phyloP scores from a whole-genome alignment of 2,797 vertebrate genomes.

The Chaunax sp. region DNA sequence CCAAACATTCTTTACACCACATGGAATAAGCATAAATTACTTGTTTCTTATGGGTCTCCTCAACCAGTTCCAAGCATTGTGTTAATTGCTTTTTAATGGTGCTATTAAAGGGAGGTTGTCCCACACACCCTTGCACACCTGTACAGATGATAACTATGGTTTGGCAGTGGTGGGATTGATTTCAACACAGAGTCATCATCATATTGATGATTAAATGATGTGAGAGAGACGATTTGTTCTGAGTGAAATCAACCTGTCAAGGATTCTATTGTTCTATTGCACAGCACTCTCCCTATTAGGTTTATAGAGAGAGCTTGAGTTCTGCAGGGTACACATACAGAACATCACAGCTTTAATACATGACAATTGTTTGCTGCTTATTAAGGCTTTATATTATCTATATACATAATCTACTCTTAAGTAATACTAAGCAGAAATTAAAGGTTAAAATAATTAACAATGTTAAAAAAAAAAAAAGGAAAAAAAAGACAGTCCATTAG shows the following conservation, averaged over 20 bases:
- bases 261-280: constrained; percentile 18
- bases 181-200: constrained; percentile 58
- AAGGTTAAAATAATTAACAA: background rate
- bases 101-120: constrained; percentile 81
- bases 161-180: constrained; percentile 51
- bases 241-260: constrained; percentile 47
- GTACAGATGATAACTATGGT: constrained; percentile 65
- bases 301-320: background rate
- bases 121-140: constrained; percentile 77
- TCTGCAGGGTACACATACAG: background rate
- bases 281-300: background rate
- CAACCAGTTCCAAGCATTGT: constrained; percentile 68
- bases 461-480: constrained; percentile 7
- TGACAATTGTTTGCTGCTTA: background rate
- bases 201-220: constrained; percentile 68
- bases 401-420: background rate
- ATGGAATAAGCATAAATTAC: constrained; percentile 40
- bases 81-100: constrained; percentile 86
- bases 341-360: background rate
- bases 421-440: constrained; percentile 2
- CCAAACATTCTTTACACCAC: constrained; percentile 21
- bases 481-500: constrained; percentile 24
- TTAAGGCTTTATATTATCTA: constrained; percentile 12
- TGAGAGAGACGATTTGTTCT: constrained; percentile 38
- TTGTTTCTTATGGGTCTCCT: constrained; percentile 52